phyloP scores from a whole-genome alignment of 2,113 vertebrate genomes.

The Beaufortia kweichowensis region DNA sequence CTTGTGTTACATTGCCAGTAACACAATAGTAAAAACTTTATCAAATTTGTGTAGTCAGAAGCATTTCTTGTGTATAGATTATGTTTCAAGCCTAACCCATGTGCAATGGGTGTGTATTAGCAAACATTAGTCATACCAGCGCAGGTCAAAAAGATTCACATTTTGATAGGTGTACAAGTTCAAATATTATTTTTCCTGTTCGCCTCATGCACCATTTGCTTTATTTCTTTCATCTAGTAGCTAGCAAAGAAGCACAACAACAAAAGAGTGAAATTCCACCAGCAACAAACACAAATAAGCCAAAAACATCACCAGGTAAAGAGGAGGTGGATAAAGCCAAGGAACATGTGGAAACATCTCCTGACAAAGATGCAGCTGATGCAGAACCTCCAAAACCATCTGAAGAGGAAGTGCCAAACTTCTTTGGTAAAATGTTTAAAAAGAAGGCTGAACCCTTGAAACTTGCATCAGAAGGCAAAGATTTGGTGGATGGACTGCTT shows the following conservation, averaged over 20 bases:
- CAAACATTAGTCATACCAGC: no score
- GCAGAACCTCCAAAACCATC: constrained; percentile 31
- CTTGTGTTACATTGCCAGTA: no score
- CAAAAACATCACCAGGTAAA: constrained; percentile 44
- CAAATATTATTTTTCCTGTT: background rate
- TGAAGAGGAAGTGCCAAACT: constrained; percentile 48
- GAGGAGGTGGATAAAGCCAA: constrained; percentile 66
- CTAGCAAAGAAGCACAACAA: constrained; percentile 66
- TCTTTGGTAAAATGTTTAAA: constrained; percentile 80
- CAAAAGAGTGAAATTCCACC: constrained; percentile 65
- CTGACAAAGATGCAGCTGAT: background rate
- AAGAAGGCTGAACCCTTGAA: constrained; percentile 62
- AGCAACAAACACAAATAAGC: constrained; percentile 60
- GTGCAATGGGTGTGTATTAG: constrained; percentile 19
- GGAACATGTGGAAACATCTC: constrained; percentile 57
- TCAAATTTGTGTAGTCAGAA: background rate
- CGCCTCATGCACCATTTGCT: background rate
- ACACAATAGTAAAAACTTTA: no score
- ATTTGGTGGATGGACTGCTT: background rate
- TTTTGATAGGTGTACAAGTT: background rate
- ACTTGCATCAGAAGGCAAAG: background rate
- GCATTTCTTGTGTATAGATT: background rate
- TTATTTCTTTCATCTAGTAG: constrained; percentile 43
- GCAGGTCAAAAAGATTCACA: background rate
- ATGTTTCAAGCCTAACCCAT: background rate